Evolutionary conservation across 2,113 vertebrate species (phyloP).

Genomic region (Casuarius casuarius): DNA sequence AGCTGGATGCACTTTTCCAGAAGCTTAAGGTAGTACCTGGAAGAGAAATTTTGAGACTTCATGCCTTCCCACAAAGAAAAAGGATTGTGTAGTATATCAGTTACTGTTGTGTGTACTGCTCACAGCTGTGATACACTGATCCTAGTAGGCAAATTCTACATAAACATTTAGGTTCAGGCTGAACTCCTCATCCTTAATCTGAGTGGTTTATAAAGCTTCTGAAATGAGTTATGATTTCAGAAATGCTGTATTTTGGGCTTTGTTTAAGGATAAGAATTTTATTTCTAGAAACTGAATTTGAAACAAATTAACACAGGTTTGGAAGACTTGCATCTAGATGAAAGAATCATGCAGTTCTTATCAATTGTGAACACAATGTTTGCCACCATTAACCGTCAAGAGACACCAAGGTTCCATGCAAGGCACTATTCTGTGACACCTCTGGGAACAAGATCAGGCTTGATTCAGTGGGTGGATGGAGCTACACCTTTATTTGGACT

Average conservation of each 20-base stretch:
- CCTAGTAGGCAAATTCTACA: neutral
- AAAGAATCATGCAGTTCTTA: constrained; percentile 99
- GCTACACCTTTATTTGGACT: constrained; percentile 96
- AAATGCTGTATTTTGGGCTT: fast-evolving
- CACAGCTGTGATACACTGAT: neutral
- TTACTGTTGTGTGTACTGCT: neutral
- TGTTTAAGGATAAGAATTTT: neutral
- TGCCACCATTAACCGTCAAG: constrained; percentile 95
- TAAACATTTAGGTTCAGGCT: neutral
- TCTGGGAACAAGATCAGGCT: constrained; percentile 92
- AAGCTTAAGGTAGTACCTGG: neutral
- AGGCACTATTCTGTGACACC: constrained; percentile 98
- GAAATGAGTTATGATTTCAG: neutral
- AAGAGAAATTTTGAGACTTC: neutral
- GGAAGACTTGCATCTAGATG: constrained; percentile 96
- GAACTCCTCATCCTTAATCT: neutral
- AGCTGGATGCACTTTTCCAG: neutral
- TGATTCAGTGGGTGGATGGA: constrained; percentile 99
- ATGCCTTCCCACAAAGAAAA: neutral
- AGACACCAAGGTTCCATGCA: constrained; percentile 91
- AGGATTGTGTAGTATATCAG: neutral
- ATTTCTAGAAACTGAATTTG: neutral
- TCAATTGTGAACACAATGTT: constrained; percentile 99
- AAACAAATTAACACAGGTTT: constrained; percentile 78
- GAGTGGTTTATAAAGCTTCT: neutral